Base-by-base conservation (phyloP, 1,140 invertebrate genomes). In the Atta cephalotes region DNA sequence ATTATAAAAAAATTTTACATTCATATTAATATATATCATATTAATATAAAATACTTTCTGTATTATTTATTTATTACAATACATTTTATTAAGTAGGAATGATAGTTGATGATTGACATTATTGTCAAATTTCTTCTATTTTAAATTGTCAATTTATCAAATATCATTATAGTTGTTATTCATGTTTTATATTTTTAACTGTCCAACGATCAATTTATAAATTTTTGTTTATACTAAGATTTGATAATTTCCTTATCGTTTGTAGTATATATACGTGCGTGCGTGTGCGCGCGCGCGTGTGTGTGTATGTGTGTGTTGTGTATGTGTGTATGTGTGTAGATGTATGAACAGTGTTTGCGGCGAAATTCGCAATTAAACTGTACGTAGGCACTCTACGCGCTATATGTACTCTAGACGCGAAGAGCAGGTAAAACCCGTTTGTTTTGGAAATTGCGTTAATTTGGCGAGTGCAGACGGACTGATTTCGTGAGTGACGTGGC, bases 401-500 rank as follows among this genome's bases (percentile, higher is more conserved):
- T 71, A 66, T 58, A 90, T 70, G 68, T 66, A 87, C 87, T 81
- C 60, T 86, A 72, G 78, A 85, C 79, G 84, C 71, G 85, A 85
- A 72, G 76, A 86, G 85, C 70, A 78, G 86, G 90, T 82, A 87
- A 85, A 88, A 88, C 76, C 91, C 91, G 93, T 94, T 94, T 94
- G 93, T 94, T 94, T 94, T 93, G 91, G 91, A 93, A 94, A 94
- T 94, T 93, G 93, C 91, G 93, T 94, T 94, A 94, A 94, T 94
- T 94, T 93, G 92, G 89, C 90, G 89, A 91, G 90, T 90, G 89
- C 88, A 87, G 91, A 92, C 86, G 70, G 90, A 89, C 92, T 93
- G 92, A 94, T 94, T 95, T 93, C 91, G 92, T 90, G 93, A 94
- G 92, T 93, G 93, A 94, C 93, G 93, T 91, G 89, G 91, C 92